Base-by-base conservation (phyloP, 2,888 invertebrate species). In the Chalcosyrphus nemorum region DNA sequence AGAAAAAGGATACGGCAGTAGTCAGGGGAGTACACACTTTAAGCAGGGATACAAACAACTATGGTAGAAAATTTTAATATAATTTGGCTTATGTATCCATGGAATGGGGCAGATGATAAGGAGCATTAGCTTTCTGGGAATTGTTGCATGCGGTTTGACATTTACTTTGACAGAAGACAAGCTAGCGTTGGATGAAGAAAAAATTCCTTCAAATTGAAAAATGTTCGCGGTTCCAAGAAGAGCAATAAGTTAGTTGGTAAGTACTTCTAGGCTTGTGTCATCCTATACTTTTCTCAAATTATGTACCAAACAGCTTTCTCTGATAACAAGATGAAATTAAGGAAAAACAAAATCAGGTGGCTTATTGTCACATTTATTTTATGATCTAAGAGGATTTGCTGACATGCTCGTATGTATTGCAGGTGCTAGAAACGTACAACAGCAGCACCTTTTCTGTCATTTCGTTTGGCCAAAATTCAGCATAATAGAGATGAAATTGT, bases 61-160 rank as follows among this genome's bases (percentile, higher is more conserved):
- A 5, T 50, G 35, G 24, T 9, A 24, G 35, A 5, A 38, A 38
- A 52, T 27, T 66, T 66, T 41, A 66, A 66, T 52, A 66, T 66
- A 50, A 66, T 66, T 66, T 41, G 66, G 41, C 52, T 47, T 11
- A 11, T 6, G 3, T 35, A 41, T 41, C 15, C n/a, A 2, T 4
- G 1, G 13, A 21, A 5, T 24, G 6, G 56, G n/a, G 38, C 1
- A 11, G 21, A 13, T 2, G n/a, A 13, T 9, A 17, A 3, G 29
- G 43, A n/a, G 1, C n/a, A 17, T 17, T 66, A 11, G n/a, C 3
- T 27, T 54, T 52, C 17, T 52, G 24, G 6, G 17, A 41, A 68
- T 54, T 54, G 54, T 43, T 68, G 43, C 54, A 56, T 43, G 54
- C 15, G 32, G 68, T 56, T 56, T 29, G 54, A 68, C 13, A 56